Conservation (phyloP, 2,113 vertebrate species). For the Lepus europaeus region DNA sequence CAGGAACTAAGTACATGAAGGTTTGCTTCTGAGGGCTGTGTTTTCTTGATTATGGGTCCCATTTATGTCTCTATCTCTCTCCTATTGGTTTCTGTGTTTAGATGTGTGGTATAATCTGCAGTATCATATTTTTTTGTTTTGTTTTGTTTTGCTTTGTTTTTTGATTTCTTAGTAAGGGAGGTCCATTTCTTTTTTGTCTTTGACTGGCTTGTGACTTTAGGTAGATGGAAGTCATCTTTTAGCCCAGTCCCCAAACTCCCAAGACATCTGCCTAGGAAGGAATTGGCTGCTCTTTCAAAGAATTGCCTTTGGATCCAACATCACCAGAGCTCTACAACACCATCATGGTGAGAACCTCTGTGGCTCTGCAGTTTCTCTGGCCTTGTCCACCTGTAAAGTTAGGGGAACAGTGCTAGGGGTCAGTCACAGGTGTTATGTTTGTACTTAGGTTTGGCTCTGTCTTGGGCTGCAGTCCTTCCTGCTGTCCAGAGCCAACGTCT, state of each 20-base stretch:
- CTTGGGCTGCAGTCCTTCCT: too few species aligned
- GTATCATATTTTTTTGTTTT: too few species aligned
- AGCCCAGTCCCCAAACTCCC: too few species aligned
- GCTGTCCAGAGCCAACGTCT: neutral
- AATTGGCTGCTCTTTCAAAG: neutral
- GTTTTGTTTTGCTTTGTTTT: neutral
- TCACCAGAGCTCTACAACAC: neutral
- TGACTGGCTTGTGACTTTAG: neutral
- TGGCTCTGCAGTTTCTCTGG: neutral
- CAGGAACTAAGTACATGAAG: rapidly evolving
- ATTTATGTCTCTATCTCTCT: neutral
- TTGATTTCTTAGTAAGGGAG: neutral
- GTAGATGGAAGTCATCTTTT: neutral
- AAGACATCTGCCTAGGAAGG: too few species aligned
- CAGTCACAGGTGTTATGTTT: too few species aligned
- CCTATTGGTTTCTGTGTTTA: neutral
- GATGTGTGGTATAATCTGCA: too few species aligned
- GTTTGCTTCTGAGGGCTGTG: neutral
- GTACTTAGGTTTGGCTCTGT: neutral
- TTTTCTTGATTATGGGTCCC: neutral
- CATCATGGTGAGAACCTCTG: neutral
- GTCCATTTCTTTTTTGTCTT: neutral
- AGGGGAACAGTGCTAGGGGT: neutral
- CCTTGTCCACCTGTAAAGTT: too few species aligned
- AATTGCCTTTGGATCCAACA: neutral